A percentile compares a stretch with the other conserved stretches of the same genome.
Evolutionary conservation across 2,888 invertebrate genomes (phyloP).

Genomic region (Nemapogon koenigi): DNA sequence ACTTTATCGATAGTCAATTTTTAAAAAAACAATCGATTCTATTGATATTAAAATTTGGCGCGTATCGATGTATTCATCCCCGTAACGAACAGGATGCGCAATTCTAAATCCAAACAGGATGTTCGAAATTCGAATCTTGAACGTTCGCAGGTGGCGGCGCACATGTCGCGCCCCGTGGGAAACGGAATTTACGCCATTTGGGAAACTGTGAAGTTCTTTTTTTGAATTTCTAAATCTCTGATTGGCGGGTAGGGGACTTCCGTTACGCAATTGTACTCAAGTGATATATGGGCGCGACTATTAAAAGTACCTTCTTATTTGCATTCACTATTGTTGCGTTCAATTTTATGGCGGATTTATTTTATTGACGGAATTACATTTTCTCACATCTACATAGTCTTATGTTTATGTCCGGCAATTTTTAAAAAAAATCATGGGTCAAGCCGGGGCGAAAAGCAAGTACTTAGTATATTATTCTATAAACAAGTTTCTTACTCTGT

Average conservation of each 20-base stretch:
- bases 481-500: no score
- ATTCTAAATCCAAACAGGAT: constrained; percentile 40
- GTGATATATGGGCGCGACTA: constrained; percentile 24
- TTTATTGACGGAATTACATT: no score
- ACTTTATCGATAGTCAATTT: not conserved
- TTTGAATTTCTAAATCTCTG: constrained; percentile 13
- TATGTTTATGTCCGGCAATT: no score
- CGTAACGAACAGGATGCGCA: constrained; percentile 47
- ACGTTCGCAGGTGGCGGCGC: constrained; percentile 53
- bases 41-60: no score
- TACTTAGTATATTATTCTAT: no score
- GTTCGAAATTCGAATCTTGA: constrained; percentile 26
- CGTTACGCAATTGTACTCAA: constrained; percentile 24
- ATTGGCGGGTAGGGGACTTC: constrained; percentile 25
- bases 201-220: constrained; percentile 36
- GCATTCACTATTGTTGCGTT: constrained; percentile 15
- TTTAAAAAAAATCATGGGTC: no score
- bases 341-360: no score
- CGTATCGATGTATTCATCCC: no score
- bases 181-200: constrained; percentile 40
- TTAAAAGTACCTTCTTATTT: constrained; percentile 4
- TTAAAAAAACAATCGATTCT: not conserved
- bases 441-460: no score
- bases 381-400: no score
- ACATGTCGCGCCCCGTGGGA: constrained; percentile 44